Conservation (phyloP, 2,888 invertebrate genomes). For the Ptilodon capucinus region DNA sequence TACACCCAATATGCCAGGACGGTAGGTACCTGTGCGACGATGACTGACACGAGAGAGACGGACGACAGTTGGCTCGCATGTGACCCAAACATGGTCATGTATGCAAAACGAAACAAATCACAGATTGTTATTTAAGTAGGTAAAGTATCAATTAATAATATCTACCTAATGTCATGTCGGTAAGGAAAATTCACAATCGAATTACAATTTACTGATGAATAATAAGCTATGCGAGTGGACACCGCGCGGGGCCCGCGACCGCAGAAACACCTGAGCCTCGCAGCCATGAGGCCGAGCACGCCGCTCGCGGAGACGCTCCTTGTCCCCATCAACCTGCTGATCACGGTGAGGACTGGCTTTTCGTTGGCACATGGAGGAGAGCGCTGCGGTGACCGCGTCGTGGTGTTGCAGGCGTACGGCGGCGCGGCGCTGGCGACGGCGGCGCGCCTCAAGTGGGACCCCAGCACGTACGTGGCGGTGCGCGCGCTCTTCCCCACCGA, state of each 20-base stretch:
- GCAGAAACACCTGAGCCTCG: not conserved
- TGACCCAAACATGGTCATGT: too few species aligned
- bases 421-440: slow-evolving; percentile 35
- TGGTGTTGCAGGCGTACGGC: slow-evolving; percentile 1
- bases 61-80: too few species aligned
- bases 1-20: too few species aligned
- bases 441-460: slow-evolving; percentile 72
- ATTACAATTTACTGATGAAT: too few species aligned
- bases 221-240: too few species aligned
- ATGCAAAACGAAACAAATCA: too few species aligned
- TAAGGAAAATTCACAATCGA: too few species aligned
- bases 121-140: too few species aligned
- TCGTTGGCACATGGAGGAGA: not conserved
- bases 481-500: slow-evolving; percentile 51
- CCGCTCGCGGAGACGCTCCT: slow-evolving; percentile 44
- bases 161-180: too few species aligned
- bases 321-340: slow-evolving; percentile 57
- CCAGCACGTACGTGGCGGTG: slow-evolving; percentile 55
- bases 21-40: too few species aligned
- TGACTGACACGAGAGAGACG: too few species aligned
- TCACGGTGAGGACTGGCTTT: slow-evolving; percentile 51
- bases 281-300: slow-evolving; percentile 18
- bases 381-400: not conserved
- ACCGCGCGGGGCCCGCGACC: not conserved
- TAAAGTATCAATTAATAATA: too few species aligned